Percentiles rank a stretch among this genome's conserved stretches.
phyloP scores from a whole-genome alignment of 2,888 invertebrate species.

The Agonopterix subpropinquella region DNA sequence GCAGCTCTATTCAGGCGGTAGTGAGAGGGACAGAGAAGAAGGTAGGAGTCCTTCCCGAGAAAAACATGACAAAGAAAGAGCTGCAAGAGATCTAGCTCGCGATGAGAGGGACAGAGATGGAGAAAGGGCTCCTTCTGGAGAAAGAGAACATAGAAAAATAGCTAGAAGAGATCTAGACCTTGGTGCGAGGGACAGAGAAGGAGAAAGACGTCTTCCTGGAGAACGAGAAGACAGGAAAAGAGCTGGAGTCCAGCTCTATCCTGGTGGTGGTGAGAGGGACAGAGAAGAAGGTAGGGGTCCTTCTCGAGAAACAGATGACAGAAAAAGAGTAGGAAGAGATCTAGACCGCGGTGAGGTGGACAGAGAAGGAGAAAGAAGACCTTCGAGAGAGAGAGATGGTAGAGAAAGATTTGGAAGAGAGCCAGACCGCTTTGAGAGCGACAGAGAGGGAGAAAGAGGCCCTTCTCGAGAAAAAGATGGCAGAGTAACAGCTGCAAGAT shows the following conservation, averaged over 20 bases:
- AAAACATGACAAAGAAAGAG: not conserved
- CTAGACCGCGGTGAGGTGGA: too few relatives aligned
- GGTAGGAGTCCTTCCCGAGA: not conserved
- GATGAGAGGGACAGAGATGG: not conserved
- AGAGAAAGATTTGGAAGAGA: not conserved
- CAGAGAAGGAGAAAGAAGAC: not conserved
- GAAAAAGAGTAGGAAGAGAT: too few relatives aligned
- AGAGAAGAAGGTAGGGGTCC: not conserved
- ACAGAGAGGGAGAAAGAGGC: not conserved
- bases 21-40: not conserved
- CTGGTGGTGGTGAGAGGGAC: not conserved
- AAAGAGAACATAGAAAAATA: not conserved
- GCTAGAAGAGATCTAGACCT: not conserved
- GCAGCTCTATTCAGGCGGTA: not conserved
- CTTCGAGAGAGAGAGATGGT: not conserved
- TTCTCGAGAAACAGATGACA: not conserved
- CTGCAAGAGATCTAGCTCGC: not conserved
- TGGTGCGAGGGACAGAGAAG: not conserved
- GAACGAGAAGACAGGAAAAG: not conserved
- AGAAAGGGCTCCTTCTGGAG: not conserved
- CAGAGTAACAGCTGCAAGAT: not conserved
- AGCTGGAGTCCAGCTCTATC: not conserved
- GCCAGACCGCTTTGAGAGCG: too few relatives aligned
- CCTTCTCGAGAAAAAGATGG: not conserved
- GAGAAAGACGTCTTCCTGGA: not conserved